Evolutionary conservation across 2,113 vertebrate species (phyloP), one percentile per base, ranked within the genome.

Genomic region (Mungos mungo): DNA sequence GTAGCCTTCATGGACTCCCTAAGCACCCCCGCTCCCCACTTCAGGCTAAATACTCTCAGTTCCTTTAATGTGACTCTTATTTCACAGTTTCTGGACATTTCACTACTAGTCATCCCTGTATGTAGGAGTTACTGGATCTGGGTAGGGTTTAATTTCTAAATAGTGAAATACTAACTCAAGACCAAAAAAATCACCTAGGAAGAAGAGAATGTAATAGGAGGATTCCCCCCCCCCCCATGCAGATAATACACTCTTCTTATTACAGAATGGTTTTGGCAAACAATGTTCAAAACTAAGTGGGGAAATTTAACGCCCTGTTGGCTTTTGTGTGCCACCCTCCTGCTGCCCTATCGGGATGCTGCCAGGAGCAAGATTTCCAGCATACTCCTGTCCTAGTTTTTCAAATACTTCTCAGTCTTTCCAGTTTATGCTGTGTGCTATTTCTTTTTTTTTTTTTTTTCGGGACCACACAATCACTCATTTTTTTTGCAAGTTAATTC

Each of bases 401-500:
- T 72, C 41, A 85, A 96, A 80, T 11, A 81, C 8, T 89, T 90
- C 45, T 71, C 21, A 19, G 45, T 72, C 66, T 77, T 85, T 71
- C 81, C 18, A 38, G 1, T 72, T 21, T 77, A 33, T 54, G 33
- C 3, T 54, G 5, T 29, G 29, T 5, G 27, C 5, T 63, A 45
- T 88, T 88, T 92, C 65, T 83, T 88, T 96, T 80, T 60, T 6
- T 41, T 41, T 41, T 41, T 6, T 41, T 41, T 41, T 41, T 41
- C 5, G 72, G 38, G 50, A 72, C 5, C 52, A 83, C 21, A 83
- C 60, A 96, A 93, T 92, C 33, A 66, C 25, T 89, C 69, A 87
- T 7, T 86, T 47, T 47, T 95, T 97, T 91, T 97, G 57, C 35
- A 87, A 71, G 80, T 80, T 96, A 97, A 96, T 96, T 96, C 35